Evolutionary conservation across 2,888 invertebrate species (phyloP), one percentile per base, ranked within the genome.

Genomic region (Habroteleia sp.): DNA sequence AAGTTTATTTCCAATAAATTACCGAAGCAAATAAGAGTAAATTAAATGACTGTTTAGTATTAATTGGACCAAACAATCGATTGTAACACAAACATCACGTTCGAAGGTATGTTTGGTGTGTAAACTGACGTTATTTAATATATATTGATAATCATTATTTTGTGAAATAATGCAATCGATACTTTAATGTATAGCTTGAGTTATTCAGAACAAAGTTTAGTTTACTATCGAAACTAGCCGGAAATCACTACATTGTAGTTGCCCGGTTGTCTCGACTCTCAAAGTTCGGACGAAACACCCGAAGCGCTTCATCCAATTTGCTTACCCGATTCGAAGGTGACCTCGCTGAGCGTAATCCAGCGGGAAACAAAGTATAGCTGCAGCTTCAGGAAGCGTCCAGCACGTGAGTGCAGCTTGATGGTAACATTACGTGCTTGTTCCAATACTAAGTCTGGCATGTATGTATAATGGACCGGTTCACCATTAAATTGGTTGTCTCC

Each of bases 281-380:
- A 54, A 76, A 76, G 65, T 73, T 73, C 35, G 7, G 4, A 44
- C 41, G 50, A 69, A 72, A 69, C 50, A 68, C 68, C 63, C 52
- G 65, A 71, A 72, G 66, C 75, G 52, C 44, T 76, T 75, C 50
- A 66, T 66, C 56, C 63, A 58, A 71, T 71, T 77, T 58, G 35
- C 90, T 89, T 89, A 95, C 95, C 93, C 81, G 95, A 95, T 83
- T 93, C 92, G 87, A 96, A 96, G 81, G 93, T 92, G 77, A 96
- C 92, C 89, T 96, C 96, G 88, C 95, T 95, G 83, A 96, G 91
- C 91, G 96, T 92, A 85, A 96, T 93, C 96, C 96, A 96, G 81
- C 92, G 91, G 35, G 93, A 91, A 60, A 94, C 94, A 87, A 95
- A 96, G 88, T 93, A 93, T 54, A 96, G 91, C 85, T 94, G 93